Evolutionary conservation across 2,113 vertebrate genomes (phyloP), one percentile per base, ranked within the genome.

Genomic region (Nesoenas mayeri): DNA sequence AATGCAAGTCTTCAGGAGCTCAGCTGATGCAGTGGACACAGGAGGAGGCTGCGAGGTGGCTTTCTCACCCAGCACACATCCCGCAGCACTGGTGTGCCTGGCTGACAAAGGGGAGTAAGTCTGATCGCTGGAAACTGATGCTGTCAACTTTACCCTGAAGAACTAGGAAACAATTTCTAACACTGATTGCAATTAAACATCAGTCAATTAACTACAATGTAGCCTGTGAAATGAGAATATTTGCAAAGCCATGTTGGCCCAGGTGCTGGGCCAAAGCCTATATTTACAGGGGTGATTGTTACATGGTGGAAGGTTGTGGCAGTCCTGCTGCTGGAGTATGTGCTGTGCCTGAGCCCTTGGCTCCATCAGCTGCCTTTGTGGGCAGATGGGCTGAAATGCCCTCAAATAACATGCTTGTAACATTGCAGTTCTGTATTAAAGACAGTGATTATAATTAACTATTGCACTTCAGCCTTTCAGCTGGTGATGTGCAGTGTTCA

Each of bases 51-150:
- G 32, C 9, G 22, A 84, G 65, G 42, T 38, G 34, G 13, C 22
- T 62, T 86, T 50, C 51, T 85, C 3, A 1, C 36, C 0, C 0
- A 36, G 16, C 0, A 0, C 32, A 18, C 8, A 5, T 48, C n/a
- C 19, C 69, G 5, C 24, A 69, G 38, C 32, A n/a, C 18, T 14
- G 3, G 12, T 70, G 51, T 19, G 31, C 90, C 60, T 85, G 64
- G 38, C 29, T 57, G 47, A 71, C 34, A 25, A 78, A 67, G 5
- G 8, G 22, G 8, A 70, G 18, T 73, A 74, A 79, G 29, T 32
- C 57, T n/a, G 7, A 60, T 48, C 7, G 3, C 22, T 91, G 57
- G 26, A 89, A 91, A 88, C 40, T 78, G 60, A 73, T 79, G 77
- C 66, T 56, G 56, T 79, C 65, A 87, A 74, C 32, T 85, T 92